Evolutionary conservation across 2,113 vertebrate species (phyloP), one percentile per base, ranked within the genome.

Genomic region (Serilophus lunatus): DNA sequence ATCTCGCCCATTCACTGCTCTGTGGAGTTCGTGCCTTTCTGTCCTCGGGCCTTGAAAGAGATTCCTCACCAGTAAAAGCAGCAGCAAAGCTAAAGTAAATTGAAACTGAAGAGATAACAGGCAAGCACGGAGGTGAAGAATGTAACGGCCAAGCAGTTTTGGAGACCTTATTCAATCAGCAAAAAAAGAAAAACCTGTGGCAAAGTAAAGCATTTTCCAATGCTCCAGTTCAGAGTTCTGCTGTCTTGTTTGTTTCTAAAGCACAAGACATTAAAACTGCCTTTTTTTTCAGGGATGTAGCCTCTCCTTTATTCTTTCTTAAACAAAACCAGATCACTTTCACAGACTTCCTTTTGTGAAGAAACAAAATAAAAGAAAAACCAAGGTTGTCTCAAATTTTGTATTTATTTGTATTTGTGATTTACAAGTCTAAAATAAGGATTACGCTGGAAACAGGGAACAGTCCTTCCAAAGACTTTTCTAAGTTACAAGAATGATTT

Each of bases 31-130:
- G 69, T 1, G 5, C n/a, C 63, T 91, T 22, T 51, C 79, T 90
- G 83, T 75, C 90, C 84, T 23, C 36, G 45, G 31, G 76, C 78
- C 79, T 80, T 57, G 47, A 92, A 74, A 77, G 70, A 82, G 81
- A 82, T 42, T 76, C n/a, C 75, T 79, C 47, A 82, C 45, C 66
- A 76, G 36, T 50, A 90, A 79, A 69, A 87, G 65, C 83, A 80
- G 42, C 6, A 88, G 70, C 38, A 90, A 91, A 86, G 44, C 51
- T 70, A 18, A 86, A 92, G 33, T 53, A 47, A 89, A 82, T 45
- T 25, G 40, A 95, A 92, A 82, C 85, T 38, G 38, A 71, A 81
- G 38, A 90, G 68, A 42, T 74, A 96, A 88, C 59, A 86, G 79
- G 36, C 51, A 86, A 92, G 72, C 64, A 82, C 50, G 40, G 61